Evolutionary conservation across 2,797 vertebrate genomes (phyloP).

Genomic region (Acrocephalus scirpaceus): DNA sequence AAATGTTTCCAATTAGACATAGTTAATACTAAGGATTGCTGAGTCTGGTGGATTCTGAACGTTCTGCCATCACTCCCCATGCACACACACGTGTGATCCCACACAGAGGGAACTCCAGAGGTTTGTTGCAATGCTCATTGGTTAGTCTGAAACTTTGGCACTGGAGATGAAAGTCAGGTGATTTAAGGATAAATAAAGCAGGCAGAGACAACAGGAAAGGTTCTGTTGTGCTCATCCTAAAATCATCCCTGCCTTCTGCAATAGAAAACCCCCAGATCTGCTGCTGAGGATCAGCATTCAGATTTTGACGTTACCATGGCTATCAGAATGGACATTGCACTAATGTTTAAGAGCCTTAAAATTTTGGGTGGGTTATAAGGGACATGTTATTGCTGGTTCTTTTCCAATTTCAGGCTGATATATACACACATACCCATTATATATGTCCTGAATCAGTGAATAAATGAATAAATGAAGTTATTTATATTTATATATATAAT

Average conservation of each 20-base stretch:
- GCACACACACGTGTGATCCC: not conserved
- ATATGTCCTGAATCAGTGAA: not conserved
- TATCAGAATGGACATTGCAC: not conserved
- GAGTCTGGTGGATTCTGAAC: not conserved
- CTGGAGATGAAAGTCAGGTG: not conserved
- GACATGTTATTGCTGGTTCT: not conserved
- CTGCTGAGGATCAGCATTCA: not conserved
- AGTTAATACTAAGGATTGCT: not conserved
- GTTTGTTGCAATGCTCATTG: not conserved
- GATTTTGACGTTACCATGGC: not conserved
- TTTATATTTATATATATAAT: too few relatives aligned
- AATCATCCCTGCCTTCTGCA: not conserved
- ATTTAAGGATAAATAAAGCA: not conserved
- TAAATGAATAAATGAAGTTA: not conserved
- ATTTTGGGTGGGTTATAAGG: not conserved
- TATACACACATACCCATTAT: not conserved
- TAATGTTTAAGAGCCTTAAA: not conserved
- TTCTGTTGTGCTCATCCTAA: not conserved
- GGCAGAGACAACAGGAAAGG: not conserved
- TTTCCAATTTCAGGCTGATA: not conserved
- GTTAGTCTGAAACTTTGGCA: not conserved
- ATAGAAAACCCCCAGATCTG: not conserved
- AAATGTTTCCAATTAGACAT: slow-evolving; percentile 50
- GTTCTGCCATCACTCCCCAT: not conserved
- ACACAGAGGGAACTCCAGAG: not conserved